Evolutionary conservation across 2,113 vertebrate genomes (phyloP).

Genomic region (Coturnix japonica): DNA sequence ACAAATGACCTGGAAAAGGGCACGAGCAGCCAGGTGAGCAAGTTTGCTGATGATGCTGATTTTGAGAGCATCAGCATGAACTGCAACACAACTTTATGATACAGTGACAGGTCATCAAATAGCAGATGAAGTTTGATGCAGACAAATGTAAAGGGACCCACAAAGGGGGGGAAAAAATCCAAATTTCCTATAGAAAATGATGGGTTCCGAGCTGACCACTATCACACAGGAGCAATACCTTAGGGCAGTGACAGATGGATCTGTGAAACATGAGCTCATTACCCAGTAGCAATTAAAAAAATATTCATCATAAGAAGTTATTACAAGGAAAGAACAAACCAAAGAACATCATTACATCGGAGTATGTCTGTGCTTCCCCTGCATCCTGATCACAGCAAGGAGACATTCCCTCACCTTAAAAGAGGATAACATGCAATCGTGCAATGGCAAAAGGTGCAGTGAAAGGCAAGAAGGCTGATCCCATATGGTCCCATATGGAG

Average conservation of each 20-base stretch:
- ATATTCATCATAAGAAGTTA: background rate
- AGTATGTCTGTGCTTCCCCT: background rate
- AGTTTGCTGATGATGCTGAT: constrained; percentile 27
- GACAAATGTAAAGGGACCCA: background rate
- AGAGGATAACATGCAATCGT: too few species aligned
- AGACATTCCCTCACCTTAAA: background rate
- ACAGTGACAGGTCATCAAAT: constrained; percentile 6
- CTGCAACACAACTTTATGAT: constrained; percentile 37
- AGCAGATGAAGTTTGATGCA: background rate
- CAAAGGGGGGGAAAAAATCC: background rate
- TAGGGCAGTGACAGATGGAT: background rate
- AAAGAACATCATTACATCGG: background rate
- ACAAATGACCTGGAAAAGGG: constrained; percentile 30
- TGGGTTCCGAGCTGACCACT: background rate
- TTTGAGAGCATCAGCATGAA: background rate
- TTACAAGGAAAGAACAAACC: background rate
- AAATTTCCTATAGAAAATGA: background rate
- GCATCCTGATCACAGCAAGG: background rate
- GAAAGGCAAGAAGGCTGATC: background rate
- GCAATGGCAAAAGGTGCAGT: background rate
- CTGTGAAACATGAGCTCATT: background rate
- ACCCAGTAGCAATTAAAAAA: background rate
- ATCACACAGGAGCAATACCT: background rate
- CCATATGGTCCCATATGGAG: rapidly evolving
- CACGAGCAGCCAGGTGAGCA: background rate